Percentiles rank a stretch among this genome's conserved stretches.
Evolutionary conservation across 2,888 invertebrate genomes (phyloP).

Genomic region (Eremobia ochroleuca): DNA sequence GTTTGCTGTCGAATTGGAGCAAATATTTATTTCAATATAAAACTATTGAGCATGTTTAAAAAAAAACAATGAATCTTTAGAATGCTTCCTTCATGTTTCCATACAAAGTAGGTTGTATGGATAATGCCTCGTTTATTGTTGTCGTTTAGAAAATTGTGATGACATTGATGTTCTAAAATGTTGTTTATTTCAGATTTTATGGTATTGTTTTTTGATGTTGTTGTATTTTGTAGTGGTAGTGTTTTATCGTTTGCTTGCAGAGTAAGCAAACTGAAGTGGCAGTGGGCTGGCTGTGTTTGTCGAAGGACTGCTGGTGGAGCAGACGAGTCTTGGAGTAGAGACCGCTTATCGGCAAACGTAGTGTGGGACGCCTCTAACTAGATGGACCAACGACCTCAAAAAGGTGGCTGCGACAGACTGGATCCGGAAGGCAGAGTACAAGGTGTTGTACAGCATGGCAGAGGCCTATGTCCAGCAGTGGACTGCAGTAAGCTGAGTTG

Average conservation of each 20-base stretch:
- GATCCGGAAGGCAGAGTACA: not conserved
- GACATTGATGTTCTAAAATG: not conserved
- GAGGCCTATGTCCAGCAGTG: not conserved
- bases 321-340: not conserved
- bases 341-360: not conserved
- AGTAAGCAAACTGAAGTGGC: not conserved
- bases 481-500: not conserved
- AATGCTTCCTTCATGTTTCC: not conserved
- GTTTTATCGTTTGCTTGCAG: not conserved
- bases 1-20: conserved; percentile 21
- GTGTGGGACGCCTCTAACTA: not conserved
- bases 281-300: not conserved
- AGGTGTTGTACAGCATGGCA: not conserved
- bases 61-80: not conserved
- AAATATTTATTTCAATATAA: conserved; percentile 3
- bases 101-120: not conserved
- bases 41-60: not conserved
- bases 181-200: not conserved
- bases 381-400: not conserved
- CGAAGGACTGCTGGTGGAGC: not conserved
- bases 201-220: too few species aligned
- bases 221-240: too few species aligned
- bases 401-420: not conserved
- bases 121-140: not conserved
- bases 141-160: not conserved